Conservation (phyloP, 2,113 vertebrate genomes). For the Ochotona princeps region DNA sequence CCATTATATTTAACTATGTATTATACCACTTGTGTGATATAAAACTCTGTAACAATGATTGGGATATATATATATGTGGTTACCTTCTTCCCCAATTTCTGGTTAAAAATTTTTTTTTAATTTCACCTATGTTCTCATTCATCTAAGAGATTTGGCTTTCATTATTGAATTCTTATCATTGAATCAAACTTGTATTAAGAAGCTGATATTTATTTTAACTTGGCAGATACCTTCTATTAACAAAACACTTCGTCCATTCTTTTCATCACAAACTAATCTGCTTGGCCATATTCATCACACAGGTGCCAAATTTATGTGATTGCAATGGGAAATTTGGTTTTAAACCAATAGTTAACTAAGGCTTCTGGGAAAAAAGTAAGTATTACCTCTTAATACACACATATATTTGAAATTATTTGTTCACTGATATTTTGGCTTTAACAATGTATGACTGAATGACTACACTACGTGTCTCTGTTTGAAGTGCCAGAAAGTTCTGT, state of each 20-base stretch:
- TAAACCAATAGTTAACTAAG: neutral
- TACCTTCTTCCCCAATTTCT: conserved; percentile 40
- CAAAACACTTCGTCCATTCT: neutral
- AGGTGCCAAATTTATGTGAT: neutral
- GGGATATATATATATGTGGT: neutral
- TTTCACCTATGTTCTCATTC: neutral
- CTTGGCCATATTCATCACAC: neutral
- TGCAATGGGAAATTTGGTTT: neutral
- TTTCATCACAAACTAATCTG: conserved; percentile 17
- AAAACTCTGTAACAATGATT: conserved; percentile 34
- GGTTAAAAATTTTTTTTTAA: neutral
- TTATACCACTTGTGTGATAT: neutral
- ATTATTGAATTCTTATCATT: conserved; percentile 1
- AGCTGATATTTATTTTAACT: conserved; percentile 21
- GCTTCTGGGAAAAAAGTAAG: conserved; percentile 38
- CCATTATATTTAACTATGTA: neutral
- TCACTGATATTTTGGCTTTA: conserved; percentile 34
- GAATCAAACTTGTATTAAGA: conserved; percentile 17
- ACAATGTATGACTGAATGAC: conserved; percentile 29
- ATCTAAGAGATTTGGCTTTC: conserved; percentile 18
- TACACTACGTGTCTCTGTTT: neutral
- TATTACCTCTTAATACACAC: conserved; percentile 24
- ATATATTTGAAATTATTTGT: conserved; percentile 25
- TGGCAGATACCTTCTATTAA: conserved; percentile 16
- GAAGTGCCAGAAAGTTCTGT: conserved; percentile 16